Percentiles rank a stretch among this genome's conserved stretches.
phyloP scores from a whole-genome alignment of 2,888 invertebrate genomes.

The Phania funesta region DNA sequence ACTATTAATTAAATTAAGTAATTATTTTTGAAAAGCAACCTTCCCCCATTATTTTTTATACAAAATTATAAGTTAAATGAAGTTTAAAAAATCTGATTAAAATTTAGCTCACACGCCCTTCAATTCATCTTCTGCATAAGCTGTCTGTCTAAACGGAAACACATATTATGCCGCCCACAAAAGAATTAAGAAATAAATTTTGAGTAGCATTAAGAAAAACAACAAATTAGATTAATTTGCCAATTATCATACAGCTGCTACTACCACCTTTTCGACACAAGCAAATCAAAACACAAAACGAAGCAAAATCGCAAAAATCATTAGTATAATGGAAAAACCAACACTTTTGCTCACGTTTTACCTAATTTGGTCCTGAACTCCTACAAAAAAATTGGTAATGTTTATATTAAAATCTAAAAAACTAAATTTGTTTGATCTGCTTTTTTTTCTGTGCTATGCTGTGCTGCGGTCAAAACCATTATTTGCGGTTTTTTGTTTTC shows the following conservation, averaged over 20 bases:
- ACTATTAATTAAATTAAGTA: too few species aligned
- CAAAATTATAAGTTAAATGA: too few species aligned
- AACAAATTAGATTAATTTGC: conserved; percentile 32
- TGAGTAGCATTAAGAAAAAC: background rate
- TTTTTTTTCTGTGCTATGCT: conserved; percentile 13
- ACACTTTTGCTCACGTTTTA: conserved; percentile 65
- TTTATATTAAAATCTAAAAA: conserved; percentile 42
- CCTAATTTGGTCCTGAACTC: conserved; percentile 47
- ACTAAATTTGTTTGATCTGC: conserved; percentile 46
- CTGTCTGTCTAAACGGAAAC: too few species aligned
- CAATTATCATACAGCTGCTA: conserved; percentile 39
- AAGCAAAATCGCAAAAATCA: conserved; percentile 38
- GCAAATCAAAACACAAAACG: background rate
- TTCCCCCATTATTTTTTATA: too few species aligned
- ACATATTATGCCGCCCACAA: too few species aligned
- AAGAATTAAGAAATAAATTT: background rate
- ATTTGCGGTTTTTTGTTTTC: conserved; percentile 47
- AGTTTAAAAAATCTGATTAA: too few species aligned
- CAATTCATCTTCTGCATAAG: too few species aligned
- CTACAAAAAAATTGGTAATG: conserved; percentile 16
- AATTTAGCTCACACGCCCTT: too few species aligned
- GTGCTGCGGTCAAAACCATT: conserved; percentile 63
- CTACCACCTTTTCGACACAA: background rate
- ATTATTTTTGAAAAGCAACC: too few species aligned
- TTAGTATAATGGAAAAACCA: conserved; percentile 65